Evolutionary conservation across 2,888 invertebrate species (phyloP).

Genomic region (Hirtodrosophila cameraria): DNA sequence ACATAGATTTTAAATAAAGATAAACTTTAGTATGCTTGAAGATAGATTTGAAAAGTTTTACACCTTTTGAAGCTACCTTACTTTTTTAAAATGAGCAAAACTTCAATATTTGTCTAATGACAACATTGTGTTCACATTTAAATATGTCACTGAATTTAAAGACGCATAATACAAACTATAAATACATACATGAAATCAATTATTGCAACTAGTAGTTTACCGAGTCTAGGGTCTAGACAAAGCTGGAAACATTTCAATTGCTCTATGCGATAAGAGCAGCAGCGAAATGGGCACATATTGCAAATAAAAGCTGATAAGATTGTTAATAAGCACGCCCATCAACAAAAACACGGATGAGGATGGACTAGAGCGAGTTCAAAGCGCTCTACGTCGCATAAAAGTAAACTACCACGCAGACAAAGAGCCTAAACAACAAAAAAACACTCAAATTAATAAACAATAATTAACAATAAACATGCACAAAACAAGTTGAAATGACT

Average conservation of each 20-base stretch:
- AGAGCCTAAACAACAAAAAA: conserved; percentile 4
- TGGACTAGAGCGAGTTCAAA: conserved; percentile 34
- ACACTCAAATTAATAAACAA: conserved; percentile 9
- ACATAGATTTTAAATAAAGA: too few species aligned
- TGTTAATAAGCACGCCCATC: conserved; percentile 8
- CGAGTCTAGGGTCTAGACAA: conserved; percentile 13
- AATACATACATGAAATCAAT: background rate
- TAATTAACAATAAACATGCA: conserved; percentile 9
- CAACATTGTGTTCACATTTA: too few species aligned
- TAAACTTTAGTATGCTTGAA: too few species aligned
- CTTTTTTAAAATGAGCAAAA: too few species aligned
- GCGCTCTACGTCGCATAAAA: conserved; percentile 26
- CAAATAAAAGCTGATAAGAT: conserved; percentile 42
- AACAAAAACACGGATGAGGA: too few species aligned
- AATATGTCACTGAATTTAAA: too few species aligned
- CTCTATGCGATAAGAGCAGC: conserved; percentile 30
- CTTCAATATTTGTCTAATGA: too few species aligned
- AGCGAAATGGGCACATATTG: conserved; percentile 16
- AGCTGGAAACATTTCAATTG: conserved; percentile 12
- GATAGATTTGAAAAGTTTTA: too few species aligned
- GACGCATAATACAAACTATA: background rate
- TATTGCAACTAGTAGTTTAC: conserved; percentile 1
- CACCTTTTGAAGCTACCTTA: too few species aligned
- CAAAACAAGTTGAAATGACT: conserved; percentile 18
- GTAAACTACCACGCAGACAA: conserved; percentile 28